Evolutionary conservation across 2,113 vertebrate species (phyloP), one percentile per base, ranked within the genome.

Genomic region (Microtus oregoni): DNA sequence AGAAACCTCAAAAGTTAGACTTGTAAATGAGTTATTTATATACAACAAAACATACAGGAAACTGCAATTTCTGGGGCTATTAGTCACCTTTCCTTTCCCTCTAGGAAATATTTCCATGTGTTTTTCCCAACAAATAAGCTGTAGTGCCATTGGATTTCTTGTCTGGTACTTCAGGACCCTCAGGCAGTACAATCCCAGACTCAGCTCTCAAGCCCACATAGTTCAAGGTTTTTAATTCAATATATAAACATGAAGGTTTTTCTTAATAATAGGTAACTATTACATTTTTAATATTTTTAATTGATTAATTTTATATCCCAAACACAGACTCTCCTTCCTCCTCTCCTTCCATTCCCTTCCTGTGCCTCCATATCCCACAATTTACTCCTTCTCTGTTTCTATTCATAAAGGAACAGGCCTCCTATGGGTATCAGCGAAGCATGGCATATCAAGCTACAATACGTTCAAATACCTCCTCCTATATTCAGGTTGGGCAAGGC

Each of bases 71-170:
- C 20, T 87, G 13, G 14, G 50, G 13, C 52, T 82, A 38, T 38
- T 41, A 32, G 38, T 3, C 14, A 1, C 70, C 24, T 50, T 63
- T 8, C 61, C 1, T 32, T 9, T 28, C 4, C 52, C 55, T 91
- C 41, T 89, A 72, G 90, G 5, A 89, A n/a, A 52, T 61, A 79
- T 83, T 2, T 78, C 30, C 0, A 12, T 9, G 4, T 47, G 19
- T 55, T 47, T 26, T 75, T 61, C 24, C 58, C n/a, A 52, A 8
- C 26, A 55, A 44, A 1, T 38, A 30, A 47, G 20, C 15, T 35
- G 38, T 7, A 13, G 0, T 4, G 1, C 3, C 75, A 3, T 35
- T 22, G 2, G 5, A 28, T 1, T 63, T 78, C 38, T 41, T 58
- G 1, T 22, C 5, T n/a, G 28, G 55, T 41, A 3, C 17, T 75